Conservation (phyloP, 2,888 invertebrate species). For the Zygaena filipendulae region DNA sequence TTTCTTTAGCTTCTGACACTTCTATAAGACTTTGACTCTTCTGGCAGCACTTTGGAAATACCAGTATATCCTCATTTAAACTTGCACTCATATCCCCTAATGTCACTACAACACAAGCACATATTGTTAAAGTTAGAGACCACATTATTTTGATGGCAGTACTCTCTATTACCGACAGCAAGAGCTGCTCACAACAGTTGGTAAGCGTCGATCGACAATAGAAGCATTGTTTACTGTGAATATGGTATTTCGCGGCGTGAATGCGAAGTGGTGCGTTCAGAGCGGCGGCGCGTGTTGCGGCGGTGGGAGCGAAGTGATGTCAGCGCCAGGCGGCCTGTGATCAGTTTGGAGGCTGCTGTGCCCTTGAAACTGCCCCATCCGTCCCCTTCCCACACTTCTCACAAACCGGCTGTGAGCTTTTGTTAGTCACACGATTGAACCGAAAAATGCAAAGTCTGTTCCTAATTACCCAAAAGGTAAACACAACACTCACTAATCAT, state of each 20-base stretch:
- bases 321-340: slow-evolving; percentile 20
- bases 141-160: slow-evolving; percentile 31
- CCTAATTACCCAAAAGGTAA: too few relatives aligned
- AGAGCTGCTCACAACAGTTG: slow-evolving; percentile 40
- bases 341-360: slow-evolving; percentile 40
- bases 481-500: not conserved
- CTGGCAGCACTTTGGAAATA: slow-evolving; percentile 52
- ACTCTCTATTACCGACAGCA: slow-evolving; percentile 17
- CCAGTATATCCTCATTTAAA: slow-evolving; percentile 20
- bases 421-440: slow-evolving; percentile 3
- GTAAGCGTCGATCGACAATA: slow-evolving; percentile 34
- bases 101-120: slow-evolving; percentile 24
- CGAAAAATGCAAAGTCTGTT: too few relatives aligned
- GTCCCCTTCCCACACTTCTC: slow-evolving; percentile 15
- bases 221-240: slow-evolving; percentile 35
- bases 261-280: too few relatives aligned
- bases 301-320: slow-evolving; percentile 32
- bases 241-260: slow-evolving; percentile 14
- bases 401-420: slow-evolving; percentile 11
- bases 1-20: slow-evolving; percentile 21
- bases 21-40: slow-evolving; percentile 36
- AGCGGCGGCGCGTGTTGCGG: slow-evolving; percentile 35
- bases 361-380: slow-evolving; percentile 32
- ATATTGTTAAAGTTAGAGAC: slow-evolving; percentile 28
- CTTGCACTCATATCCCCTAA: slow-evolving; percentile 21